Conservation (phyloP, 1,140 invertebrate genomes). For the Achroia grisella region DNA sequence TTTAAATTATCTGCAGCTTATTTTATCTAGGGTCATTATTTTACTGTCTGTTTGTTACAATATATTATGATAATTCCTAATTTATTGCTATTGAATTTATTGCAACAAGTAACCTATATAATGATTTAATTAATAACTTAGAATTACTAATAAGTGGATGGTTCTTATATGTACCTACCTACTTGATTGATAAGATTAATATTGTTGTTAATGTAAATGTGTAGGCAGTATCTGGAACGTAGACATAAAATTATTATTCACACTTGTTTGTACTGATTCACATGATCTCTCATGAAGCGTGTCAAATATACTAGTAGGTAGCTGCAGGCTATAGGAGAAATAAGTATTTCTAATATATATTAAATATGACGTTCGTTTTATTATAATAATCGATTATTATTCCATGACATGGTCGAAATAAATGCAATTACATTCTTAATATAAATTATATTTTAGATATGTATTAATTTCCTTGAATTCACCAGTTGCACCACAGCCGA, state of each 20-base stretch:
- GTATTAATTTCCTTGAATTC: too few relatives aligned
- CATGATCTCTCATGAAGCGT: slow-evolving; percentile 25
- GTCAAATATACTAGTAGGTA: slow-evolving; percentile 14
- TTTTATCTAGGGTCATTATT: slow-evolving; percentile 63
- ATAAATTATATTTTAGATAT: too few relatives aligned
- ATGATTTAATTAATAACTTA: neutral
- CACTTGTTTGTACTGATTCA: slow-evolving; percentile 13
- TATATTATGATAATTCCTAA: slow-evolving; percentile 41
- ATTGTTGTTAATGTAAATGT: neutral
- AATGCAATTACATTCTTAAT: too few relatives aligned
- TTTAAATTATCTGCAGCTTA: slow-evolving; percentile 35
- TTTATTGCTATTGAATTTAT: slow-evolving; percentile 37
- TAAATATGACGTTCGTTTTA: too few relatives aligned
- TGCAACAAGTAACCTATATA: slow-evolving; percentile 13
- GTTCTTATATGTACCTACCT: neutral
- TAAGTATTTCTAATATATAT: too few relatives aligned
- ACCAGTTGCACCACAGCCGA: too few relatives aligned
- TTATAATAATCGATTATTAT: too few relatives aligned
- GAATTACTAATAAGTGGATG: neutral
- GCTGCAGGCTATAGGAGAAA: too few relatives aligned
- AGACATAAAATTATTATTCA: slow-evolving; percentile 12
- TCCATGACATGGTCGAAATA: too few relatives aligned
- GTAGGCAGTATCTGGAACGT: neutral
- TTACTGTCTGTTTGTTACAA: slow-evolving; percentile 32
- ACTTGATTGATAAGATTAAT: slow-evolving; percentile 1